A percentile compares a stretch with the other conserved stretches of the same genome.
Evolutionary conservation across 2,888 invertebrate species (phyloP).

Genomic region (Caenorhabditis sulstoni): DNA sequence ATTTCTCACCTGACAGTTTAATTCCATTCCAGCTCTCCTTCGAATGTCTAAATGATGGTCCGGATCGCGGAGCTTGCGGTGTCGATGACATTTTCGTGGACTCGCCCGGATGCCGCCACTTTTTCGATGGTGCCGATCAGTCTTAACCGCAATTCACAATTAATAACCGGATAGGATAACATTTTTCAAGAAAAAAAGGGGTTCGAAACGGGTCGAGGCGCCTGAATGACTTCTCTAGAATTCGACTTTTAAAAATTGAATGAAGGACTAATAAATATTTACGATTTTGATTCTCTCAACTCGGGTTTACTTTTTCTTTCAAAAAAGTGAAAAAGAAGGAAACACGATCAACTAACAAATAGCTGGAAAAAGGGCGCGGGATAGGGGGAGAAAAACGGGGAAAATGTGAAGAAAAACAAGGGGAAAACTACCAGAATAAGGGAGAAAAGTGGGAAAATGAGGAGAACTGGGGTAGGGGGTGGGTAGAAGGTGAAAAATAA

Average conservation of each 20-base stretch:
- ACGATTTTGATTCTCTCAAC: too few relatives aligned
- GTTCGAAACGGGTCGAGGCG: neutral
- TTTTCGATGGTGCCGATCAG: constrained; percentile 56
- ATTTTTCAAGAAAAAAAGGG: neutral
- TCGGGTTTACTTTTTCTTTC: too few relatives aligned
- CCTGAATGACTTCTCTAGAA: neutral
- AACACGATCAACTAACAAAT: neutral
- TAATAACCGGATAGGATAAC: too few relatives aligned
- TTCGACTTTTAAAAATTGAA: neutral
- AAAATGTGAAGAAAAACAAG: neutral
- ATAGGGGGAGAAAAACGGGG: too few relatives aligned
- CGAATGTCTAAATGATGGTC: constrained; percentile 76
- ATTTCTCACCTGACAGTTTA: too few relatives aligned
- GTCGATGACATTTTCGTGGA: constrained; percentile 74
- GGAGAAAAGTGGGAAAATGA: neutral
- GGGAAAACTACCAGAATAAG: neutral
- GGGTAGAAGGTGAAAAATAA: constrained; percentile 3
- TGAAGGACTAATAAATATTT: too few relatives aligned
- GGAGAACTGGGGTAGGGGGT: neutral
- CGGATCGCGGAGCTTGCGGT: constrained; percentile 76
- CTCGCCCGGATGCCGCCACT: constrained; percentile 63
- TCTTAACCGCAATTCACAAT: neutral
- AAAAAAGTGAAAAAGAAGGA: too few relatives aligned
- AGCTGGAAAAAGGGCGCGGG: too few relatives aligned
- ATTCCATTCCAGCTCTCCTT: constrained; percentile 76